Percentiles rank a stretch among this genome's conserved stretches.
These are phyloP conservation scores for Pinna nobilis DNA, from an alignment of 1,140 invertebrate genomes.

Conservation along the genomic window DNA sequence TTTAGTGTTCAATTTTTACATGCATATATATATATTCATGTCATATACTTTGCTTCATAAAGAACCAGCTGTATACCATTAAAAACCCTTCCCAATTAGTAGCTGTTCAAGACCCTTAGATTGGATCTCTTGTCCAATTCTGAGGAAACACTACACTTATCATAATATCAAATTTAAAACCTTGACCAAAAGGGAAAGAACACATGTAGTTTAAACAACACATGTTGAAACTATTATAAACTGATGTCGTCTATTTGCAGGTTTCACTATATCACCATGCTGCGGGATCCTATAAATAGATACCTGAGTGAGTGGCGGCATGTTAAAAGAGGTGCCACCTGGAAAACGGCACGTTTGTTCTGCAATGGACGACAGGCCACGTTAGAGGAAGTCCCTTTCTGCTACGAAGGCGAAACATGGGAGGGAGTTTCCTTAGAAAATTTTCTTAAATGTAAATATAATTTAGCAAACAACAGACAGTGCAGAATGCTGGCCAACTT, in stretches of 20 bases:
- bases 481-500: constrained; percentile 95
- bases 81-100: too few species aligned
- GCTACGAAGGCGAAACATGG: constrained; percentile 77
- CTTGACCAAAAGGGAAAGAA: too few species aligned
- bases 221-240: too few species aligned
- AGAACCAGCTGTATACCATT: too few species aligned
- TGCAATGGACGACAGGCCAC: constrained; percentile 84
- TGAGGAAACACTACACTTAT: background rate
- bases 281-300: constrained; percentile 91
- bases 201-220: too few species aligned
- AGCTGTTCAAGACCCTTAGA: background rate
- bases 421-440: constrained; percentile 84
- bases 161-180: background rate
- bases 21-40: too few species aligned
- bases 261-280: constrained; percentile 97
- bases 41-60: too few species aligned
- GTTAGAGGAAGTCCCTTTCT: constrained; percentile 78
- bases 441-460: constrained; percentile 92
- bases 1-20: too few species aligned
- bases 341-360: constrained; percentile 78
- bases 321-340: constrained; percentile 98
- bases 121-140: background rate
- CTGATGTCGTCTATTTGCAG: too few species aligned
- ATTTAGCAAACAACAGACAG: constrained; percentile 96
- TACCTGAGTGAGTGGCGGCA: constrained; percentile 96